A percentile compares a stretch with the other conserved stretches of the same genome.
Conservation (phyloP, 2,113 vertebrate species). For the Sinocyclocheilus grahami region DNA sequence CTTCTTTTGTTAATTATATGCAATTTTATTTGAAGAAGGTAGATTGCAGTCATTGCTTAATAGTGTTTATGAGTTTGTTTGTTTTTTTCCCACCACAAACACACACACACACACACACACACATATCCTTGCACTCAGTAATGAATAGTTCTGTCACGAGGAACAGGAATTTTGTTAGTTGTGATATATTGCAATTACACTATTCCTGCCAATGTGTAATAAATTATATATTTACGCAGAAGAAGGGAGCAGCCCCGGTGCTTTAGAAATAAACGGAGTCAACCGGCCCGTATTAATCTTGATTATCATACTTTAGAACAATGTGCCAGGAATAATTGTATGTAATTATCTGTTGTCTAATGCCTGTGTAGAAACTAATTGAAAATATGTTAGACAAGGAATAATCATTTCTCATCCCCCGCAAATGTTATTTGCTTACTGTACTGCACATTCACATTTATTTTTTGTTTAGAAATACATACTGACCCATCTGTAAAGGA, state of each 20-base stretch:
- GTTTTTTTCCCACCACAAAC: background rate
- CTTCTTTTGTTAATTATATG: conserved; percentile 17
- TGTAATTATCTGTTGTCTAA: conserved; percentile 52
- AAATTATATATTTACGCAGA: conserved; percentile 41
- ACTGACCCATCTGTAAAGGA: background rate
- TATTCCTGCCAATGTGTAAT: conserved; percentile 46
- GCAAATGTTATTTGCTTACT: conserved; percentile 23
- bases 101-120: conserved; percentile 23
- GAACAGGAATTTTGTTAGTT: conserved; percentile 38
- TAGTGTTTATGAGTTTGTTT: conserved; percentile 9
- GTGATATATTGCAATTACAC: conserved; percentile 49
- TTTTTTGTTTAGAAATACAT: conserved; percentile 1
- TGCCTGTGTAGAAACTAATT: conserved; percentile 41
- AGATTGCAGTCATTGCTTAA: conserved; percentile 39
- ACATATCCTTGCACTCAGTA: conserved; percentile 32
- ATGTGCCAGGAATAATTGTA: conserved; percentile 49
- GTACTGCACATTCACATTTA: background rate
- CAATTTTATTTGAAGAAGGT: conserved; percentile 48
- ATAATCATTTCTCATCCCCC: conserved; percentile 4
- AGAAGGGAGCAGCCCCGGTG: conserved; percentile 19
- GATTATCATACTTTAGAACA: conserved; percentile 52
- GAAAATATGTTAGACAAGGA: conserved; percentile 50
- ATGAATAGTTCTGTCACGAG: conserved; percentile 47
- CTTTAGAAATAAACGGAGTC: conserved; percentile 42
- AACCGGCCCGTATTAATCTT: conserved; percentile 49